These are phyloP conservation scores for Harpalus rubripes DNA, from an alignment of 2,888 invertebrate genomes.

Conservation along the genomic window DNA sequence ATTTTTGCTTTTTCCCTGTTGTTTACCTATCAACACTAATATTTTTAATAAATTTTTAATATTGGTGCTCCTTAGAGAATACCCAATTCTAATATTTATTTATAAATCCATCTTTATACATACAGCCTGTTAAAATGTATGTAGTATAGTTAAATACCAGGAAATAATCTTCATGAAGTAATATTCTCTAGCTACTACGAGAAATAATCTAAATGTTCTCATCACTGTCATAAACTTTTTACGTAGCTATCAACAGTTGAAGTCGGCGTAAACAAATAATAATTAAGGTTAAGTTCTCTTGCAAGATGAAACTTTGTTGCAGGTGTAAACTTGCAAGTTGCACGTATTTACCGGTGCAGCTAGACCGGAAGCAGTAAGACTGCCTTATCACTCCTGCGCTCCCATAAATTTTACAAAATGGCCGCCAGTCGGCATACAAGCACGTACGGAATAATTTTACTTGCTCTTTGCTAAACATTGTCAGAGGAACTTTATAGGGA, in stretches of 20 bases:
- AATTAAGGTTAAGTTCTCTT: background rate
- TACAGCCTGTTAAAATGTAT: background rate
- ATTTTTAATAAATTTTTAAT: no score
- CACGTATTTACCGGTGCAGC: constrained; percentile 23
- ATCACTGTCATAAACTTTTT: background rate
- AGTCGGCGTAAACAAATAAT: background rate
- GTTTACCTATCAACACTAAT: no score
- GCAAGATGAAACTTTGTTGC: background rate
- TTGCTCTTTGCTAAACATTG: constrained; percentile 34
- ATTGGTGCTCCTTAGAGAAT: no score
- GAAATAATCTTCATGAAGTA: background rate
- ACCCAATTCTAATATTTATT: no score
- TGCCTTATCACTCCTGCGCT: constrained; percentile 40
- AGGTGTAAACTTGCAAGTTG: background rate
- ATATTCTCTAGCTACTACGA: background rate
- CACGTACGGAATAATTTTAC: constrained; percentile 41
- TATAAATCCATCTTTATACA: no score
- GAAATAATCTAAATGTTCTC: background rate
- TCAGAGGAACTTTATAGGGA: background rate
- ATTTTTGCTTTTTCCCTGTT: no score
- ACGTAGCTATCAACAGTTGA: background rate
- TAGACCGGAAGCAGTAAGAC: constrained; percentile 47
- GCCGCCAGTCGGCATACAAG: constrained; percentile 35
- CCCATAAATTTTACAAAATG: constrained; percentile 41
- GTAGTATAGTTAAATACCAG: background rate